Base-by-base conservation (phyloP, 2,888 invertebrate genomes). In the Apeira syringaria region DNA sequence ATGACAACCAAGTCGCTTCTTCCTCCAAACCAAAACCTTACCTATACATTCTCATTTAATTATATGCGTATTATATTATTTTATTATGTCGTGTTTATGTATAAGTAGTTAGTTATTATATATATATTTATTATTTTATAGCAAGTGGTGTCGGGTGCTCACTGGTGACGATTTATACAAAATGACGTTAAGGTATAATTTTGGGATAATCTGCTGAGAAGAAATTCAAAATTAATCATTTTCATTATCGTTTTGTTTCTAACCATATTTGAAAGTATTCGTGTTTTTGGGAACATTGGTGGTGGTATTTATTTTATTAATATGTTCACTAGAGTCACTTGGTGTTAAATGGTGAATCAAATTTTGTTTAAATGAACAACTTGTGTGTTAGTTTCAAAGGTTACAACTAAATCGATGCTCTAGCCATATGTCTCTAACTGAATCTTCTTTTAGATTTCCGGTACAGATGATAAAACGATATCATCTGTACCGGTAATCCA, bases 111-210 rank as follows among this genome's bases (percentile, higher is more conserved):
- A 7, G 6, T 3, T 24, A 54, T 59, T 68, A 57, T 59, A 46
- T 18, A 41, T 53, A 42, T 50, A 44, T 47, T 42, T 53, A 57
- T 68, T 74, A 67, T 73, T 71, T 86, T 82, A 74, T 89, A 88
- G 87, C 85, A 85, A 87, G 86, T 86, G 87, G 87, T 87, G 88
- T 86, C 87, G 88, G 84, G 77, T 79, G 76, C 86, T 92, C 91
- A 94, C 93, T 59, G 94, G 94, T 84, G 94, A 94, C 80, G 94
- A 94, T 92, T 93, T 94, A 82, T 92, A 94, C 91, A 92, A 92
- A 92, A 94, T 94, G 94, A 93, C 93, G 80, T 84, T 94, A 92
- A 94, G 94, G 94, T 93, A 89, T 76, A 61, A 50, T 9, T 55
- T 56, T 55, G 41, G 49, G 48, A 43, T 33, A 33, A 32, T 46